Conservation (phyloP, 2,113 vertebrate genomes). For the Jacana jacana region DNA sequence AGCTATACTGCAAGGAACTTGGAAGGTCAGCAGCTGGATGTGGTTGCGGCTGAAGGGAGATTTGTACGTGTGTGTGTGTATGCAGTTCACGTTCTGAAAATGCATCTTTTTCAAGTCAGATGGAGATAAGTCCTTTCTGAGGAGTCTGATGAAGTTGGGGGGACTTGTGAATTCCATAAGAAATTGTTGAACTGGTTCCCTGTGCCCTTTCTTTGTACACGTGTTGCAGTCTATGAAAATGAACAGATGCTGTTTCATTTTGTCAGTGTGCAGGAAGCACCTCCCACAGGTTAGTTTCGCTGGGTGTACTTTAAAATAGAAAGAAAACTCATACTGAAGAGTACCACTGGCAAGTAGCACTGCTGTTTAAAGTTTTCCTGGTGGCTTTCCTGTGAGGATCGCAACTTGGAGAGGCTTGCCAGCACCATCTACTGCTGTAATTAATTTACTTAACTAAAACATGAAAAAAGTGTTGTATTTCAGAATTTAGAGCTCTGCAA, state of each 20-base stretch:
- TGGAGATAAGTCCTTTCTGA: neutral
- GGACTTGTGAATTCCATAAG: neutral
- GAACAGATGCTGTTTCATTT: slow-evolving; percentile 38
- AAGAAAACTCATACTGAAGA: neutral
- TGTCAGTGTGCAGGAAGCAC: slow-evolving; percentile 23
- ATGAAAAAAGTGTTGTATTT: neutral
- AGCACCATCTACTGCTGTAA: neutral
- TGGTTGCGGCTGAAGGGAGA: neutral
- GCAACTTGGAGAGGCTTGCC: neutral
- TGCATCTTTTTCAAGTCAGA: neutral
- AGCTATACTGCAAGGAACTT: neutral
- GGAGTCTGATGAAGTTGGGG: neutral
- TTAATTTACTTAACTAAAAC: neutral
- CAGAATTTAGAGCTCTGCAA: neutral
- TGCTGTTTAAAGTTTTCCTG: neutral
- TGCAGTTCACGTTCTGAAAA: neutral
- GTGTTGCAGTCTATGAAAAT: neutral
- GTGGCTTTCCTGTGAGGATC: neutral
- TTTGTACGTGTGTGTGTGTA: neutral
- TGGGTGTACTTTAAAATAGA: neutral
- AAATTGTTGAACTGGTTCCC: neutral
- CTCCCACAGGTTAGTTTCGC: slow-evolving; percentile 47
- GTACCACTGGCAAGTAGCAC: neutral
- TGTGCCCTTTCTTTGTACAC: neutral
- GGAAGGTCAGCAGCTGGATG: slow-evolving; percentile 23